Base-by-base conservation (phyloP, 2,797 vertebrate species). In the Anabacerthia variegaticeps region DNA sequence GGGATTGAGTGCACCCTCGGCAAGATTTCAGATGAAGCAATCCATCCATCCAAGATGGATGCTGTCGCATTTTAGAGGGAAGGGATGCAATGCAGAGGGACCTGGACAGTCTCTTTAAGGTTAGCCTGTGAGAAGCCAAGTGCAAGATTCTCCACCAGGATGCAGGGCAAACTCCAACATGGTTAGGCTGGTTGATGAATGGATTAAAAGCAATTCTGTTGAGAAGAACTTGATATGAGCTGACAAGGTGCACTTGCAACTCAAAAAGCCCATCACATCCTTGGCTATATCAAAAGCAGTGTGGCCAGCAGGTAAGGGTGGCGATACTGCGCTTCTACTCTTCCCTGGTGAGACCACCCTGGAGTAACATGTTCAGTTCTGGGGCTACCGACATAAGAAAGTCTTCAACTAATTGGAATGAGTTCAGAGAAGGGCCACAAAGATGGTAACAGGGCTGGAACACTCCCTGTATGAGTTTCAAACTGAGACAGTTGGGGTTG, bases 151-250 rank as follows among this genome's bases (percentile, higher is more conserved):
- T 34, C 8, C 30, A 43, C 0, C 2, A 52, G 30, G 4, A 15
- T 43, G 39, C 13, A 2, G 7, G 12, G 15, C 27, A 77, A 56
- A 54, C 7, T 5, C 30, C 58, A 49, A 43, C 28, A 27, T 6
- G 3, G 13, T 36, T 67, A 24, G 39, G 13, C 6, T 73, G 7
- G 4, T 6, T 4, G 1, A 27, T 12, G 16, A 55, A 7, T 6
- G 4, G 27, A 19, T 77, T 58, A 36, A 83, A 68, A 79, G 4
- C 37, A 84, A 8, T 5, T 14, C 7, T 20, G 8, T 1, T 7
- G 28, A 76, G 24, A 65, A 76, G 43, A 66, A 46, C 32, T 34
- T 46, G 63, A 7, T 48, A 41, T 27, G 18, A 66, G 43, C 23
- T 17, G 13, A 14, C n/a, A 27, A 15, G 14, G 24, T 66, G 63